phyloP scores from a whole-genome alignment of 2,888 invertebrate genomes.

The Apamea sordens region DNA sequence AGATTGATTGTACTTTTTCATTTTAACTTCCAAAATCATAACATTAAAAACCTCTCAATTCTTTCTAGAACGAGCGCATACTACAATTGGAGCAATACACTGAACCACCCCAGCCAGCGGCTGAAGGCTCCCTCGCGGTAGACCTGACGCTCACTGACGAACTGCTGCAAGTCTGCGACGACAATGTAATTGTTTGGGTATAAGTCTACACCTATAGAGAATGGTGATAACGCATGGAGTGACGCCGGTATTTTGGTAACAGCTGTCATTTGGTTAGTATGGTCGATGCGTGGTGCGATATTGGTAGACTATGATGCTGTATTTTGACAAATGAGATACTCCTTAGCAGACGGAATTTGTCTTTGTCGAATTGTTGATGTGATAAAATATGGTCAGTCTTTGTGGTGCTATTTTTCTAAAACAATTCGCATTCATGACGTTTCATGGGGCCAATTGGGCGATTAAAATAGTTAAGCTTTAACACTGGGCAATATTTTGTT shows the following conservation, averaged over 20 bases:
- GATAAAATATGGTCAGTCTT: not conserved
- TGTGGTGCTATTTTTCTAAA: not conserved
- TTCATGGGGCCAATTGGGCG: not conserved
- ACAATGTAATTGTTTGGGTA: conserved; percentile 89
- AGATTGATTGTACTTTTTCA: not conserved
- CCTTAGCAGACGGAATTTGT: not conserved
- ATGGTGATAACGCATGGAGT: conserved; percentile 72
- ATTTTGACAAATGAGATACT: not conserved
- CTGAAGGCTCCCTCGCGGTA: conserved; percentile 71
- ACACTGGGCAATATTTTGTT: not conserved
- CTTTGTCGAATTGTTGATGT: not conserved
- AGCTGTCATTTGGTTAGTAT: conserved; percentile 49
- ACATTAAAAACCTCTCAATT: not conserved
- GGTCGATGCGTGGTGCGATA: conserved; percentile 5
- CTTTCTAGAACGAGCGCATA: conserved; percentile 81
- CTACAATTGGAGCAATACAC: conserved; percentile 77
- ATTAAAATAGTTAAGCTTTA: not conserved
- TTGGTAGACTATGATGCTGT: conserved; percentile 37
- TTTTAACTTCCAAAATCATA: not conserved
- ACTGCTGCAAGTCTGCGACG: conserved; percentile 79
- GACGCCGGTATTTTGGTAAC: conserved; percentile 40
- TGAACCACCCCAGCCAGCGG: conserved; percentile 66
- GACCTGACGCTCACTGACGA: conserved; percentile 83
- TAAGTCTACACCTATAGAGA: conserved; percentile 79
- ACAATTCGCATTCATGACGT: not conserved